Conservation (phyloP, 2,113 vertebrate species). For the Xiphorhynchus elegans region DNA sequence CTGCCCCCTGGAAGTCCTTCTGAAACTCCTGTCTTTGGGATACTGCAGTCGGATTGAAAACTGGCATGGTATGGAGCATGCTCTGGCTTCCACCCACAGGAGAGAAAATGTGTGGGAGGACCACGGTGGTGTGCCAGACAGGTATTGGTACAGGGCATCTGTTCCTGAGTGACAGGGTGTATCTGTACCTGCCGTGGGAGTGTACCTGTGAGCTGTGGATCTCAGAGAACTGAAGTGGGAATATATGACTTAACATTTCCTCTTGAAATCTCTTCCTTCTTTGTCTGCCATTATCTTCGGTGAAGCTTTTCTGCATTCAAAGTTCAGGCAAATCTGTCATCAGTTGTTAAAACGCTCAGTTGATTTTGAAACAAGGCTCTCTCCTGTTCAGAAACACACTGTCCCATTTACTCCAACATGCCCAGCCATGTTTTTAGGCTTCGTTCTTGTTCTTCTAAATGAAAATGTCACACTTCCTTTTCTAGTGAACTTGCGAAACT, state of each 20-base stretch:
- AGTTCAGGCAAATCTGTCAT: background rate
- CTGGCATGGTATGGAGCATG: rapidly evolving
- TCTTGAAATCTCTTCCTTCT: background rate
- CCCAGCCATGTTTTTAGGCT: conserved; percentile 42
- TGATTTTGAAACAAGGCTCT: conserved; percentile 12
- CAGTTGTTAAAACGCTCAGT: background rate
- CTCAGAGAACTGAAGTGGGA: background rate
- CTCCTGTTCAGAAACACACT: background rate
- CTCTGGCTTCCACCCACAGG: rapidly evolving
- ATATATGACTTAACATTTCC: background rate
- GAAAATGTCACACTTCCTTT: conserved; percentile 64
- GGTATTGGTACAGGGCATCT: background rate
- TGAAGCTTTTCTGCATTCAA: background rate
- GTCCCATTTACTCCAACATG: conserved; percentile 5
- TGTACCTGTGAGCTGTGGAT: background rate
- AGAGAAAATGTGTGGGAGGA: background rate
- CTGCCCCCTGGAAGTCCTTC: background rate
- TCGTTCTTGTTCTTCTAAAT: conserved; percentile 46
- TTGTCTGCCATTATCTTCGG: background rate
- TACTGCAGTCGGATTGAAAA: background rate
- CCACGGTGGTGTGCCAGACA: background rate
- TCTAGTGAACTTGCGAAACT: conserved; percentile 52
- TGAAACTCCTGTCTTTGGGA: background rate
- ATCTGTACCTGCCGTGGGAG: background rate
- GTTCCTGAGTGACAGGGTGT: background rate